Evolutionary conservation across 2,888 invertebrate genomes (phyloP).

Genomic region (Lochmaea capreae): DNA sequence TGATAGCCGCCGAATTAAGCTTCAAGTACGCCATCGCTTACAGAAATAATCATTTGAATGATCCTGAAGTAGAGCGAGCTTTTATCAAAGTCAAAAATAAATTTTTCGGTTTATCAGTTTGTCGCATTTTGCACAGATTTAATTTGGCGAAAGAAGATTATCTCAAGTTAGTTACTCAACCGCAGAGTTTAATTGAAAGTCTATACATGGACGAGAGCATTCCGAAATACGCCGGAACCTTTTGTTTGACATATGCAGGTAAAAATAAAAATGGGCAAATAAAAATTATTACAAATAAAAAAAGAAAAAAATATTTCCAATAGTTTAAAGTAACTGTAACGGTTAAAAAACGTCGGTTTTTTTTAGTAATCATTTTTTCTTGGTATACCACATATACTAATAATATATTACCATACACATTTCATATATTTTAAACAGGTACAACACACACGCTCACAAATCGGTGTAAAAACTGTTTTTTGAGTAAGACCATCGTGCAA

Average conservation of each 20-base stretch:
- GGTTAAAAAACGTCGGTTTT: no score
- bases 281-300: no score
- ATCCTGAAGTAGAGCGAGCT: conserved; percentile 50
- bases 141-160: conserved; percentile 65
- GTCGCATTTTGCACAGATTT: conserved; percentile 66
- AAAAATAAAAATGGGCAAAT: no score
- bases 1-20: conserved; percentile 66
- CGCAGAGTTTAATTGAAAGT: conserved; percentile 64
- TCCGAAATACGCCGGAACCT: conserved; percentile 57
- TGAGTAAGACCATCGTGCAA: no score
- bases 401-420: no score
- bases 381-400: no score
- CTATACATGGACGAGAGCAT: conserved; percentile 68
- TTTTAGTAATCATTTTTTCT: no score
- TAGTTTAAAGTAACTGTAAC: no score
- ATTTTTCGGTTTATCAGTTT: conserved; percentile 65
- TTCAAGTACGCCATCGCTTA: conserved; percentile 65
- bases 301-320: no score
- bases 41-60: conserved; percentile 49
- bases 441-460: no score
- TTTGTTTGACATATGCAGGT: conserved; percentile 57
- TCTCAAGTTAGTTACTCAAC: conserved; percentile 62
- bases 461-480: no score
- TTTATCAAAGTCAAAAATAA: conserved; percentile 63
- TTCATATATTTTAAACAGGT: no score